Base-by-base conservation (phyloP, 2,888 invertebrate species). In the Octonoba sinensis region DNA sequence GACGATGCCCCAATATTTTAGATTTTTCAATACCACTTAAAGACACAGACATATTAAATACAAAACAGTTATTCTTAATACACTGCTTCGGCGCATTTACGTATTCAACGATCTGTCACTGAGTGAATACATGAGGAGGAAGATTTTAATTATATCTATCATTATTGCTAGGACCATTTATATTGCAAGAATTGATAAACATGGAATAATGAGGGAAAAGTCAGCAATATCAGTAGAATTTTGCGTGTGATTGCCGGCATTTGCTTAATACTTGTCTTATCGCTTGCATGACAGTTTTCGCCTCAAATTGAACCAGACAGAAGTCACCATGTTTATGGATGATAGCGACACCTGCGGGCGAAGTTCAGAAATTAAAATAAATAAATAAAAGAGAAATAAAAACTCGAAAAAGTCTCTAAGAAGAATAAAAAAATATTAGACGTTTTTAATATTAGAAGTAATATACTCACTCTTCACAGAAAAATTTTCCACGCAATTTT, bases 1-100 rank as follows among this genome's bases (percentile, higher is more conserved):
- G 84, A 49, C 84, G 81, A 70, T 84, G 84, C 56, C 81, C 81
- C 47, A 82, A 54, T 74, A 79, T 54, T 66, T 79, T 79, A 2
- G 83, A 70, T 60, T 70, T 79, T 70, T 79, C 79, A 47, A 73
- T 73, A 56, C 83, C 83, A 74, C 72, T 83, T 83, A 74, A 59
- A 67, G 83, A 78, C 36, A 72, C 49, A 79, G 83, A 79, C 83
- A 83, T 83, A 62, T 22, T 79, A 78, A 79, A 54, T 67, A 73
- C 60, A 69, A 67, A 56, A 44, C 83, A 77, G 66, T 16, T 77
- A 66, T 24, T 72, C 54, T 60, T n/a, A 57, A 65, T 71, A 46
- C 72, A 59, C 24, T 60, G 27, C 44, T 60, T 59, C 70, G 72
- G 60, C 60, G 67, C 70, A 47, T 72, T 67, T 46, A 67, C 18